Base-by-base conservation (phyloP, 2,113 vertebrate species). In the Perognathus longimembris region DNA sequence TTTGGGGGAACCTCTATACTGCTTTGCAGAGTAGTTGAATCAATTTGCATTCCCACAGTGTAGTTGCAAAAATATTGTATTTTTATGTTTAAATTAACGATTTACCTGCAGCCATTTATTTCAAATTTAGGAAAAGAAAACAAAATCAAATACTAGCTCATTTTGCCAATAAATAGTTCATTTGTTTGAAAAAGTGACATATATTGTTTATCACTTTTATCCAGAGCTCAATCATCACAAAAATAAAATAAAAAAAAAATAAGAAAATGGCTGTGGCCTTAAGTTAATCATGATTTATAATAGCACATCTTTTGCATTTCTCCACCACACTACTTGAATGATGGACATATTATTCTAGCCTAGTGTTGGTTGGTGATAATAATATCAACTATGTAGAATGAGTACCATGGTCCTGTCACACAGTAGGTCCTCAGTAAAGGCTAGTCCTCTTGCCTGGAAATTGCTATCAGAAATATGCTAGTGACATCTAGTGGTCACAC, bases 401-500 rank as follows among this genome's bases (percentile, higher is more conserved):
- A 73, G 83, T 93, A 50, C 26, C 36, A 94, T 77, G 8, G 10
- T 5, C 14, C 20, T 57, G 66, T 21, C 45, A 85, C 90, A 59
- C 42, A 96, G 91, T 96, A 96, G 89, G 89, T 84, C 73, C 64
- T 80, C 67, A 88, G 6, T 34, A 64, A 95, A 86, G 21, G 20
- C 38, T 83, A 59, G 17, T 17, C 4, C 7, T 6, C 34, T 34
- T 38, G 5, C 6, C n/a, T 40, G 18, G 17, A 78, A 67, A 42
- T 42, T 69, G 24, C 21, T 42, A 86, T 86, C 50, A 66, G 75
- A 95, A 95, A 95, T 94, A 32, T 96, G 76, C 71, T 91, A 90
- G 79, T 66, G 96, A 78, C 96, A 96, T 91, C 96, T 97, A 94
- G 96, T 96, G 96, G 96, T 77, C 32, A 81, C 5, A 85, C 1